Percentiles rank a stretch among this genome's conserved stretches.
These are phyloP conservation scores for Poeciliopsis retropinna DNA, from an alignment of 2,113 vertebrate genomes.

Conservation along the genomic window DNA sequence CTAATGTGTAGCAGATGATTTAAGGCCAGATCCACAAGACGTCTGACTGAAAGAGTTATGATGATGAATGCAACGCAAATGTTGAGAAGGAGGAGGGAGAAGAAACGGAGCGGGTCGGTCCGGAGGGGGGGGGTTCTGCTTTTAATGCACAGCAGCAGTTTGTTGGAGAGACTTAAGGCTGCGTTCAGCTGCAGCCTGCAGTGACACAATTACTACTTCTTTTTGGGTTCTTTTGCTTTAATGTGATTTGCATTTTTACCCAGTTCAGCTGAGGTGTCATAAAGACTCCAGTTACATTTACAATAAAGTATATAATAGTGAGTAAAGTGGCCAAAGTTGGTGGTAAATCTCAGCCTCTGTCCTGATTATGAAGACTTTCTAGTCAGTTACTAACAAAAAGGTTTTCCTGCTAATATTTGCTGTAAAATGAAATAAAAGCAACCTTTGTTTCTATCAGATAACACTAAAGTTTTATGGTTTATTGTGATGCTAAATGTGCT, in stretches of 20 bases:
- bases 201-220: no score
- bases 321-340: neutral
- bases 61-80: conserved; percentile 65
- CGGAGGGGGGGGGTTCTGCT: no score
- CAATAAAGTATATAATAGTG: neutral
- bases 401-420: neutral
- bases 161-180: neutral
- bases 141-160: neutral
- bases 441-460: neutral
- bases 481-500: neutral
- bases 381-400: no score
- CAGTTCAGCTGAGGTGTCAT: neutral
- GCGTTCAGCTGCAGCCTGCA: no score
- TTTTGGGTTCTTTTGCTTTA: no score
- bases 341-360: neutral
- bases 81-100: conserved; percentile 43
- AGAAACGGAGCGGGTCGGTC: neutral
- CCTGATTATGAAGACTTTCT: neutral
- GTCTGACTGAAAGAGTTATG: conserved; percentile 61
- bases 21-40: conserved; percentile 51
- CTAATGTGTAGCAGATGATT: conserved; percentile 80
- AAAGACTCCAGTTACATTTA: neutral
- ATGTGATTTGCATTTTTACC: neutral
- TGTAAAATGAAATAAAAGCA: neutral
- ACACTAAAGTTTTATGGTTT: neutral